These are phyloP conservation scores for Cephus spinipes DNA, from an alignment of 2,888 invertebrate genomes.

Conservation along the genomic window DNA sequence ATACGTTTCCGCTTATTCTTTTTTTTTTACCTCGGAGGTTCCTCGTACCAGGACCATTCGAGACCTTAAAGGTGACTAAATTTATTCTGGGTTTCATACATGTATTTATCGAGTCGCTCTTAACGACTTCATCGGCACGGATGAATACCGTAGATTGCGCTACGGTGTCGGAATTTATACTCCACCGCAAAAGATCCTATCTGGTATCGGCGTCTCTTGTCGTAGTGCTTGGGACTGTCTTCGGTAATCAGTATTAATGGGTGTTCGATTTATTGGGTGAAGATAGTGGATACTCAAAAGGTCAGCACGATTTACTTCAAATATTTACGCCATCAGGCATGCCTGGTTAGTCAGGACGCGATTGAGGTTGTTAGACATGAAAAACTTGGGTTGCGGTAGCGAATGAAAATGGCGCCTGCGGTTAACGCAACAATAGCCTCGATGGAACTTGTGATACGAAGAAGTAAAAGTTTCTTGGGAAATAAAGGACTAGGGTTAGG, in stretches of 20 bases:
- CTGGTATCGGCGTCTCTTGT: constrained; percentile 2
- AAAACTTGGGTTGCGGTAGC: not conserved
- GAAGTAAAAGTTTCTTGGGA: not conserved
- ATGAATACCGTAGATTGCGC: constrained; percentile 43
- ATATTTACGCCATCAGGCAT: constrained; percentile 31
- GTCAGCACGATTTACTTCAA: constrained; percentile 29
- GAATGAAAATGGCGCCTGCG: not conserved
- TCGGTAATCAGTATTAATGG: constrained; percentile 36
- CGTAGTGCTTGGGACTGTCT: not conserved
- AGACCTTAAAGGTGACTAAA: constrained; percentile 11
- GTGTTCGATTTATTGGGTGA: constrained; percentile 39
- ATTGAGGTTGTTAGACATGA: not conserved
- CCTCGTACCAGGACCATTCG: not conserved
- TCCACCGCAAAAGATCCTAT: constrained; percentile 24
- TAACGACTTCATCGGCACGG: constrained; percentile 51
- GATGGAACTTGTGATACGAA: not conserved
- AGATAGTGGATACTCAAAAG: not conserved
- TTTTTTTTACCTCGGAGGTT: too few species aligned
- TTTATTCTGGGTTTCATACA: constrained; percentile 36
- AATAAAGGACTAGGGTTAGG: not conserved
- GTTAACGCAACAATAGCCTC: not conserved
- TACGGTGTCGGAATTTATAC: constrained; percentile 42
- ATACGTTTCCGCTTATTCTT: not conserved
- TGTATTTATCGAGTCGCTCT: constrained; percentile 46
- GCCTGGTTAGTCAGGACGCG: not conserved